Evolutionary conservation across 2,888 invertebrate species (phyloP).

Genomic region (Deilephila elpenor): DNA sequence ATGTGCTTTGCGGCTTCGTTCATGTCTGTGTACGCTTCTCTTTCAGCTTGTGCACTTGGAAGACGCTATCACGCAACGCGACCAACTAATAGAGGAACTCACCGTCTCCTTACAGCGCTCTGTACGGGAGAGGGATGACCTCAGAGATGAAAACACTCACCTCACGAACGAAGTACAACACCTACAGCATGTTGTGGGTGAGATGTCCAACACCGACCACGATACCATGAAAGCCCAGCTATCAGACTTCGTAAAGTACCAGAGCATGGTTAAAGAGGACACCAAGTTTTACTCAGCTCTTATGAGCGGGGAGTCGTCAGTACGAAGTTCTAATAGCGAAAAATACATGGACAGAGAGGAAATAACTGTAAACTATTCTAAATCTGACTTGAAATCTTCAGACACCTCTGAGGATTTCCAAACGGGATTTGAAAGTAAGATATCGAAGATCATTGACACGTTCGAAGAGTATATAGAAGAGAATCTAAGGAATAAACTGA

Average conservation of each 20-base stretch:
- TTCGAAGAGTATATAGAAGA: constrained; percentile 73
- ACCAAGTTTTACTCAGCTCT: constrained; percentile 77
- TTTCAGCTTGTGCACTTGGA: constrained; percentile 89
- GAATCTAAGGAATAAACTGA: constrained; percentile 73
- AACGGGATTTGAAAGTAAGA: constrained; percentile 70
- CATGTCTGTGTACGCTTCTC: constrained; percentile 11
- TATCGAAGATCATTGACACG: constrained; percentile 62
- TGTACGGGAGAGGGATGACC: constrained; percentile 84
- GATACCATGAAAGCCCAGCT: constrained; percentile 75
- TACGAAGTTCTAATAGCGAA: constrained; percentile 74
- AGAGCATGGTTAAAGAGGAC: constrained; percentile 74
- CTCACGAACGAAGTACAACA: constrained; percentile 85
- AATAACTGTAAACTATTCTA: constrained; percentile 74
- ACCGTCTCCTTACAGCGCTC: constrained; percentile 89
- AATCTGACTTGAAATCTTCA: constrained; percentile 70
- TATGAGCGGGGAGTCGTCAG: constrained; percentile 71
- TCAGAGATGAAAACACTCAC: constrained; percentile 86
- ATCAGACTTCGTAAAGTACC: constrained; percentile 78
- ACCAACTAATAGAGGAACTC: constrained; percentile 89
- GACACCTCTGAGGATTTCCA: constrained; percentile 71
- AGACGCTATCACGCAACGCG: constrained; percentile 87
- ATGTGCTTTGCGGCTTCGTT: constrained; percentile 23
- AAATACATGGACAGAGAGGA: constrained; percentile 81
- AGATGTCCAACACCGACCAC: constrained; percentile 65
- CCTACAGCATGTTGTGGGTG: constrained; percentile 70